Evolutionary conservation across 2,797 vertebrate genomes (phyloP), one percentile per base, ranked within the genome.

Genomic region (Smutsia gigantea): DNA sequence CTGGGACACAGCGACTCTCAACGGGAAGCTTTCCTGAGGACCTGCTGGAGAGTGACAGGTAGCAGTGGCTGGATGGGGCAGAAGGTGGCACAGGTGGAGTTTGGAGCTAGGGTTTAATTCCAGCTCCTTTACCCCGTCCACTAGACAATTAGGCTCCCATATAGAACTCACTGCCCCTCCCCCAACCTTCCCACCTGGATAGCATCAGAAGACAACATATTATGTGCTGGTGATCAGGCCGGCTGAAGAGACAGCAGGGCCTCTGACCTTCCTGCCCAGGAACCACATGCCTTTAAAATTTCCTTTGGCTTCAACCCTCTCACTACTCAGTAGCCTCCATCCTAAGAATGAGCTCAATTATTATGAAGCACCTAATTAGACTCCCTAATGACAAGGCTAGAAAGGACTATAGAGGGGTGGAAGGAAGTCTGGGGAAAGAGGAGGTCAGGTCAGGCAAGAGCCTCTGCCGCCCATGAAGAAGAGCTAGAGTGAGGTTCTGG

Each of bases 21-120:
- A 99, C 99, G 0, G 99, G 99, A 98, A 99, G 99, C 98, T 99
- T 99, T 90, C 99, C 99, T 0, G 99, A 99, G 29, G 99, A 99
- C 75, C 94, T 99, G 95, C 99, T 99, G 98, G 99, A 99, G 64
- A 98, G 98, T 0, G 98, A 98, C 98, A 99, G 98, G 98, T 99
- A 89, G 74, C 57, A 4, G 83, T 34, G 57, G 23, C 83, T 46
- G 39, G 57, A 7, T 14, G 66, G 94, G 42, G 17, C 2, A 27
- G n/a, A 37, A 34, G 55, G 31, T 39, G 34, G 23, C 10, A 19
- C 39, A 27, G 88, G 57, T 23, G 37, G 79, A 25, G 55, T 66
- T 55, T 53, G 37, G 61, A 19, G 15, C 57, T 61, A 19, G 51
- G 72, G 4, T 81, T 93, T 78, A 8, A 8, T 82, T 87, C 53